Evolutionary conservation across 2,797 vertebrate species (phyloP), one percentile per base, ranked within the genome.

Genomic region (Thamnophis elegans): DNA sequence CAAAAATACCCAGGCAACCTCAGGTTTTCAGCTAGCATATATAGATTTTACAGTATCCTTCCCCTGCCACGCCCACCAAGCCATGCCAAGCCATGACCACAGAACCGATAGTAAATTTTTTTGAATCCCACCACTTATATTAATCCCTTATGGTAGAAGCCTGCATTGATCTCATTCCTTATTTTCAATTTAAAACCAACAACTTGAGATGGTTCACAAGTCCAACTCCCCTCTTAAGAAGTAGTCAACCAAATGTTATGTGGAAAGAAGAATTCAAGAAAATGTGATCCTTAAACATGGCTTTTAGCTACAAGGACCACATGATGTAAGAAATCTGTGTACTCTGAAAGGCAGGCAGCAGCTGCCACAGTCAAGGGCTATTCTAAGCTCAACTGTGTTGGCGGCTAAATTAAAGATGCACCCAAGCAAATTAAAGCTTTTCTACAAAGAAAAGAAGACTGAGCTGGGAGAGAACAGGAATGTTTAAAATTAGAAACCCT

Each of bases 401-500:
- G 90, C 91, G 94, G 89, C 87, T 93, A 93, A 93, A 95, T 90
- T 0, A 94, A 65, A 94, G 90, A 94, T 91, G 92, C 87, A 96
- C n/a, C 94, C 93, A 95, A 94, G 94, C 91, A 96, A 96, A 96
- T 94, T 90, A 93, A 14, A 95, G 93, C 85, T 94, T 96, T 97
- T 92, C 94, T 95, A 86, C 94, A 89, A 93, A 96, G 55, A 59
- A 25, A 47, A 42, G 28, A 10, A 47, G 73, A 47, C 9, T 11
- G 28, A 6, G 25, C 62, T n/a, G 42, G 7, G 8, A 36, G 28
- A 65, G 68, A 92, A 59, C 36, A 95, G 82, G 59, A 92, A 93
- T 92, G 93, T 96, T 94, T 96, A 97, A 97, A 97, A 96, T 97
- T 96, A 96, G 96, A 96, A 97, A 94, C 91, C 92, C 60, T 93